Base-by-base conservation (phyloP, 2,888 invertebrate species). In the Unio pictorum region DNA sequence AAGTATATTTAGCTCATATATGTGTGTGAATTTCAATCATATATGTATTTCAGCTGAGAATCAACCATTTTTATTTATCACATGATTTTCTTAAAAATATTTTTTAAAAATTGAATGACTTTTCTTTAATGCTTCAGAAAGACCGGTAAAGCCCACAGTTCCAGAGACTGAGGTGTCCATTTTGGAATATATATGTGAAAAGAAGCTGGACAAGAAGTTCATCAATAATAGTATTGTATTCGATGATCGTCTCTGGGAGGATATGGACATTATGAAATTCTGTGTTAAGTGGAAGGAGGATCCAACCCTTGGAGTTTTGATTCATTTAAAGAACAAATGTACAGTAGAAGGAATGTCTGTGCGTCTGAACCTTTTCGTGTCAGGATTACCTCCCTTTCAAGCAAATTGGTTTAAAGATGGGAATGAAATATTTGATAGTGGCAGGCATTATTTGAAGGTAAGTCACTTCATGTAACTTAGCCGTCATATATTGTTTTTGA, bases 321-420 rank as follows among this genome's bases (percentile, higher is more conserved):
- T 78, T 26, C 76, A 80, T 57, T 73, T 81, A 20, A 79, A 73
- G n/a, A 81, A 72, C 67, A 81, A 80, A 61, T 81, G 80, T 68
- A 64, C 74, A 0, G 74, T 80, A 4, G 79, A 80, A 63, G 76
- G 81, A 23, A 65, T 68, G 6, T 68, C 64, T 18, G 75, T 68
- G 18, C 69, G 65, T 20, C 56, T 81, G n/a, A 76, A 67, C 28
- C 78, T 79, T 64, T 76, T 73, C 28, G 73, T 80, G n/a, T 71
- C 71, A 17, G 81, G 81, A 4, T 71, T 63, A 54, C 67, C 72
- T 8, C 78, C 76, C 6, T 67, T 74, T 58, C 68, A 71, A 54
- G 68, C 74, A 17, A 64, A 74, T 54, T 81, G 81, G 81, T 81
- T 71, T 61, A 80, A 78, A 59, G 72, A 76, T 28, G 73, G 78